Evolutionary conservation across 1,140 invertebrate species (phyloP), one percentile per base, ranked within the genome.

Genomic region (Rhopalosiphum padi): DNA sequence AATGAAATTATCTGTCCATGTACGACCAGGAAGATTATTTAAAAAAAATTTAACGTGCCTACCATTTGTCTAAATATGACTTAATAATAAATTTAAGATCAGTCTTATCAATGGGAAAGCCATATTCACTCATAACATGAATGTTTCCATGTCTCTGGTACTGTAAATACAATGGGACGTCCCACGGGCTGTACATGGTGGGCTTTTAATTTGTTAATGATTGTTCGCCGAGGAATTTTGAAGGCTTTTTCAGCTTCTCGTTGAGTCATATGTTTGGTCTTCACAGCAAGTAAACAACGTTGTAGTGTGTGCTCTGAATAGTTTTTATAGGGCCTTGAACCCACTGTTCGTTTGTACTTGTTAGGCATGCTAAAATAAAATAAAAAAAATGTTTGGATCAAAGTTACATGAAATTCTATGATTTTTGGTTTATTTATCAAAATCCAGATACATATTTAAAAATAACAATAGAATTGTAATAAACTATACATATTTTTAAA

Each of bases 271-370:
- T 87, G 30, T 90, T 85, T 90, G 55, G 46, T 88, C 68, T 30
- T 89, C 21, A 94, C 82, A 90, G 90, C 43, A n/a, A 48, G 41
- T 51, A 94, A 89, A 88, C 94, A 94, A 46, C 85, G 48, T 60
- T 92, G 6, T 37, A 94, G 46, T 51, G 93, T 93, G 23, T 94
- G 82, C 55, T 41, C 37, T n/a, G 91, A 37, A 88, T 94, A 94
- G 68, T 94, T 94, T 30, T 83, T 90, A 60, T 94, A 94, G 77
- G 48, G 41, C 60, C 94, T 92, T 89, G 87, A 88, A 53, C 94
- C 94, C 30, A 83, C 22, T 25, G 93, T 82, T 87, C 90, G 88
- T 77, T 91, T 91, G 23, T 77, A 91, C 2, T 82, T 91, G 23
- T 46, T 25, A 18, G 68, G 55, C 90, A 91, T 91, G 15, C 35